phyloP scores from a whole-genome alignment of 2,888 invertebrate genomes.

The Hylaea fasciaria region DNA sequence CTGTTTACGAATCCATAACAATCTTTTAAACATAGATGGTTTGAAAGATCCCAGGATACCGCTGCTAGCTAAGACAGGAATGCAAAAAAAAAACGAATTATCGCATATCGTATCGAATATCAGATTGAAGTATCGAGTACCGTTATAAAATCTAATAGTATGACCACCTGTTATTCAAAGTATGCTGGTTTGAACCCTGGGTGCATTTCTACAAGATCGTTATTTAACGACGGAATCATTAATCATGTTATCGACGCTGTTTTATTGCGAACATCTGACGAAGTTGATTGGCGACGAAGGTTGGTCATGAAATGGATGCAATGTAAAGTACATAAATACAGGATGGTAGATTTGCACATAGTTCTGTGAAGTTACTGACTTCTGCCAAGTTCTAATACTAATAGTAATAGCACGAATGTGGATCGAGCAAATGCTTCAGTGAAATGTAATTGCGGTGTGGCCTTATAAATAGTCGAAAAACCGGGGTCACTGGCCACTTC shows the following conservation, averaged over 20 bases:
- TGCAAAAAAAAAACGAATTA: no score
- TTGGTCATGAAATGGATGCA: background rate
- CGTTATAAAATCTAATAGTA: background rate
- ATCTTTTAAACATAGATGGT: no score
- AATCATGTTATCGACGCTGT: constrained; percentile 48
- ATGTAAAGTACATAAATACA: background rate
- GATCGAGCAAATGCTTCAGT: no score
- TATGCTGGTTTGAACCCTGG: background rate
- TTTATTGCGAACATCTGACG: constrained; percentile 46
- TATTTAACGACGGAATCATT: constrained; percentile 50
- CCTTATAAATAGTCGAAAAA: background rate
- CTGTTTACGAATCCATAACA: no score
- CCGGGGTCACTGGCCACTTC: background rate
- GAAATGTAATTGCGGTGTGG: no score
- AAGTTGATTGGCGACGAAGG: constrained; percentile 12
- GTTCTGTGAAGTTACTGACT: background rate
- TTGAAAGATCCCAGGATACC: no score
- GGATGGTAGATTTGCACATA: background rate
- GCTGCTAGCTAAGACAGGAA: no score
- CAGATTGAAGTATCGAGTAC: background rate
- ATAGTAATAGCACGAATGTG: no score
- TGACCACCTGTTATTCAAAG: background rate
- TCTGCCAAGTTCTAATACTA: no score
- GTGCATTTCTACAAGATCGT: constrained; percentile 39
- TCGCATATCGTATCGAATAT: no score